phyloP scores from a whole-genome alignment of 2,797 vertebrate genomes.

The Sebastes iracundus region DNA sequence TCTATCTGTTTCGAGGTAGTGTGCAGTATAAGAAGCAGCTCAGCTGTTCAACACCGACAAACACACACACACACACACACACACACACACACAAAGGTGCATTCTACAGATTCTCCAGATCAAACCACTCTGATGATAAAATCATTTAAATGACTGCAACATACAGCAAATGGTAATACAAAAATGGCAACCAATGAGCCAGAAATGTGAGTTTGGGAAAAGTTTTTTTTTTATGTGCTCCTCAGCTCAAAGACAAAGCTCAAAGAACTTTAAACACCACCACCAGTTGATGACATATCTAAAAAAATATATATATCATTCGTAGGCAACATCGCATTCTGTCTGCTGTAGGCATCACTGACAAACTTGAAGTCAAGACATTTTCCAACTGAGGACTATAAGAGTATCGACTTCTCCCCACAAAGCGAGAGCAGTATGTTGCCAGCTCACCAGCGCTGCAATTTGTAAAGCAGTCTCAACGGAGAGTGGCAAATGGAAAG shows the following conservation, averaged over 20 bases:
- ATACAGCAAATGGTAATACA: not conserved
- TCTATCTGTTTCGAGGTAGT: not conserved
- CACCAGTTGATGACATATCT: not conserved
- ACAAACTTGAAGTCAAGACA: slow-evolving; percentile 5
- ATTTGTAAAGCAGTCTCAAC: slow-evolving; percentile 60
- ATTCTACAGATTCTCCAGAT: not conserved
- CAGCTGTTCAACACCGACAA: not conserved
- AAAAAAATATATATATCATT: not conserved
- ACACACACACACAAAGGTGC: not conserved
- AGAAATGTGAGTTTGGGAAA: not conserved
- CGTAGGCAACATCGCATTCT: not conserved
- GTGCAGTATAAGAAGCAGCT: not conserved
- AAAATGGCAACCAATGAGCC: not conserved
- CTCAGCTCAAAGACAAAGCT: not conserved
- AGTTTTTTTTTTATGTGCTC: not conserved
- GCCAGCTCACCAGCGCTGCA: slow-evolving; percentile 44
- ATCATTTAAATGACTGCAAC: not conserved
- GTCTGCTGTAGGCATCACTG: not conserved
- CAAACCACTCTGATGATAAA: not conserved
- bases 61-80: not conserved
- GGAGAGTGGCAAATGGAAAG: slow-evolving; percentile 49
- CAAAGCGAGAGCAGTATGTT: slow-evolving; percentile 9
- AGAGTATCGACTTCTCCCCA: slow-evolving; percentile 31
- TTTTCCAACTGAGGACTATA: slow-evolving; percentile 1
- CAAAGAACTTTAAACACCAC: not conserved